These are phyloP conservation scores for Acanthoscelides obtectus DNA, from an alignment of 2,888 invertebrate genomes.

Conservation along the genomic window DNA sequence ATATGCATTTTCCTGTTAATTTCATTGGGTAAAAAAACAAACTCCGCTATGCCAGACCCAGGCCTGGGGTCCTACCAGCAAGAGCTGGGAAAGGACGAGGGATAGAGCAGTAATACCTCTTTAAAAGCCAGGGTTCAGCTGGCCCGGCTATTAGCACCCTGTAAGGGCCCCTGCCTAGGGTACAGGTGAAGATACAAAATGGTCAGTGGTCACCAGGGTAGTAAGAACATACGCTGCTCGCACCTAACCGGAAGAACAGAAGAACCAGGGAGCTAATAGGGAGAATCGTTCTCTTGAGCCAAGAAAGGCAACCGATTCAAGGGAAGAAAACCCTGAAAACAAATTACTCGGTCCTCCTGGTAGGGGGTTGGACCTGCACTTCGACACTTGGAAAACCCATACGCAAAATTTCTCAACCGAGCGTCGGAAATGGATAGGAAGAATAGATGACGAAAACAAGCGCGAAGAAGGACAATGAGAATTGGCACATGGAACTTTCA, in stretches of 20 bases:
- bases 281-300: background rate
- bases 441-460: background rate
- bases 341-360: slow-evolving; percentile 11
- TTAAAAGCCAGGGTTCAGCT: slow-evolving; percentile 5
- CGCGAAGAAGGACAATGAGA: slow-evolving; percentile 6
- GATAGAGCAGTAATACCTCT: slow-evolving; percentile 1
- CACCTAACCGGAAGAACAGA: background rate
- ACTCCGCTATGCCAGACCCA: slow-evolving; percentile 1
- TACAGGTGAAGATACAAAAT: background rate
- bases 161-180: slow-evolving; percentile 6
- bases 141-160: slow-evolving; percentile 11
- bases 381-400: background rate
- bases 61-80: background rate
- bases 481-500: slow-evolving; percentile 10
- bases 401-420: background rate
- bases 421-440: background rate
- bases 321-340: slow-evolving; percentile 3
- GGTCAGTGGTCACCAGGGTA: background rate
- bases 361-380: background rate
- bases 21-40: too few relatives aligned
- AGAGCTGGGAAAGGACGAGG: background rate
- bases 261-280: background rate
- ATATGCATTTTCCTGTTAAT: too few relatives aligned
- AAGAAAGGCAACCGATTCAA: background rate
- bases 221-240: background rate